Conservation (phyloP, 2,113 vertebrate species). For the Charina bottae region DNA sequence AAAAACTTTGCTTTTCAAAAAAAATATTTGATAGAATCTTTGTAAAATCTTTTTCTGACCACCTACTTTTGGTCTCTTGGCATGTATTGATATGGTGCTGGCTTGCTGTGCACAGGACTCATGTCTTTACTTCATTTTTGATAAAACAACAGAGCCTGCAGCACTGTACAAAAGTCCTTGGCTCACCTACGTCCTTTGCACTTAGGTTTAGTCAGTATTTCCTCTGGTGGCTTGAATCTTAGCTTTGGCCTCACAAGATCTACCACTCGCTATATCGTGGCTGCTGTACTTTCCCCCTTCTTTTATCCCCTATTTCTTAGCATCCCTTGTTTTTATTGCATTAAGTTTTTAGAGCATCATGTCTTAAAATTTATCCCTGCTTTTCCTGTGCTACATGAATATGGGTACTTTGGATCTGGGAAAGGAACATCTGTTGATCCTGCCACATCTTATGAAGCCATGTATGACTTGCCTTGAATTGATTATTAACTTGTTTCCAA, state of each 20-base stretch:
- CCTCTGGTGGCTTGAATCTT: background rate
- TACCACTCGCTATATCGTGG: background rate
- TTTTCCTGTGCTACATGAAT: background rate
- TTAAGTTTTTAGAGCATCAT: background rate
- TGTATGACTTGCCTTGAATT: no score
- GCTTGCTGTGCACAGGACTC: background rate
- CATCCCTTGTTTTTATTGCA: background rate
- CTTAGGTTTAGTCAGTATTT: background rate
- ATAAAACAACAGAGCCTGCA: background rate
- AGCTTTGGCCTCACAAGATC: background rate
- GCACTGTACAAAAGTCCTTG: background rate
- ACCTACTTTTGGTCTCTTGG: background rate
- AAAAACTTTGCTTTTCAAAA: background rate
- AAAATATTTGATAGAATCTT: background rate
- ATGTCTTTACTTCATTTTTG: background rate
- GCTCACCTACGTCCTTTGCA: background rate
- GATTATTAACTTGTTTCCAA: no score
- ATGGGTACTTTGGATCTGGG: background rate
- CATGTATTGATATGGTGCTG: background rate
- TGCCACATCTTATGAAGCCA: background rate
- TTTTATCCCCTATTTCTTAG: background rate
- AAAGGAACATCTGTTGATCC: background rate
- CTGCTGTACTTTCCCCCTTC: background rate
- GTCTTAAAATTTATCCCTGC: background rate
- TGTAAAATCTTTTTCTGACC: background rate